These are phyloP conservation scores for Python bivittatus DNA, from an alignment of 2,113 vertebrate genomes.

Conservation along the genomic window DNA sequence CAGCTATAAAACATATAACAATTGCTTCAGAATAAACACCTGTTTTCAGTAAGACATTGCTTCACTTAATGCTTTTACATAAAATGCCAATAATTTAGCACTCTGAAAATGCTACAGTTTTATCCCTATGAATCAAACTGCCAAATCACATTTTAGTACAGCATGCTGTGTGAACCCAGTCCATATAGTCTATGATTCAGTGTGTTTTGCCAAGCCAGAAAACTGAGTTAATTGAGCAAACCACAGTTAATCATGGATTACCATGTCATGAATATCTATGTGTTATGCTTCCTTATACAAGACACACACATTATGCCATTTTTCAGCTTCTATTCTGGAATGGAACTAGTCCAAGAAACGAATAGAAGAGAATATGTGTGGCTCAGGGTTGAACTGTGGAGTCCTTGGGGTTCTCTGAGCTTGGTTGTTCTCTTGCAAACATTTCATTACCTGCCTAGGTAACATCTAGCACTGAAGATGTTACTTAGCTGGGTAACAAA, in stretches of 20 bases:
- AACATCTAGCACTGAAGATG: too few species aligned
- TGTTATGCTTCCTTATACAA: neutral
- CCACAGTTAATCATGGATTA: neutral
- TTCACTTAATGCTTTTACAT: slow-evolving; percentile 9
- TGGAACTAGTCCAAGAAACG: neutral
- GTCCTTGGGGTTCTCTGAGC: too few species aligned
- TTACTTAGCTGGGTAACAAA: too few species aligned
- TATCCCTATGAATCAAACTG: neutral
- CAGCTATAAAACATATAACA: neutral
- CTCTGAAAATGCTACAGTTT: neutral
- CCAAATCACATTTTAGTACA: neutral
- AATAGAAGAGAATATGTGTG: too few species aligned
- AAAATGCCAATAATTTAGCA: neutral
- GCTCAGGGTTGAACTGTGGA: too few species aligned
- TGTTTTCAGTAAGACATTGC: neutral
- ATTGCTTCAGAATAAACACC: neutral
- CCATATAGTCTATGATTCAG: neutral
- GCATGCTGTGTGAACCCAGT: neutral
- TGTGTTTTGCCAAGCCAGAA: neutral
- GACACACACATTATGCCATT: neutral
- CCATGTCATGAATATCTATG: neutral
- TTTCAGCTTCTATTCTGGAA: neutral
- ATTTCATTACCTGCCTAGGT: too few species aligned
- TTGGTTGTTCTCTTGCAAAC: too few species aligned
- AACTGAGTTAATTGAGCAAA: neutral